phyloP scores from a whole-genome alignment of 2,888 invertebrate species.

The Tetragonisca angustula region DNA sequence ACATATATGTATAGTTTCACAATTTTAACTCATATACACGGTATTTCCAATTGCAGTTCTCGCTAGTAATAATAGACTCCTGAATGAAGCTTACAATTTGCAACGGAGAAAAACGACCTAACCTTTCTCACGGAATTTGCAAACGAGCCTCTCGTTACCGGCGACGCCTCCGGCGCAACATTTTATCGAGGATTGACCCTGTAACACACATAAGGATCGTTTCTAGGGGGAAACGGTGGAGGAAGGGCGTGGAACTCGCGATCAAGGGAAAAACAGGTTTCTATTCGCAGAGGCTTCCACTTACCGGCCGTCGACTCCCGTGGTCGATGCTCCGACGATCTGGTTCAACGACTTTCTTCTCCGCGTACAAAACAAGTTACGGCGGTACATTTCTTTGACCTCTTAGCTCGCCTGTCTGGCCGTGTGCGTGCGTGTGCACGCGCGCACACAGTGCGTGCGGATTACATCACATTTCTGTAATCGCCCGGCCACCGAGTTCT shows the following conservation, averaged over 20 bases:
- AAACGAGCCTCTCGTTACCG: constrained; percentile 15
- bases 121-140: constrained; percentile 9
- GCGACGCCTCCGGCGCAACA: constrained; percentile 25
- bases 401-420: background rate
- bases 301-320: constrained; percentile 59
- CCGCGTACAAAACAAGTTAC: constrained; percentile 31
- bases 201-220: constrained; percentile 47
- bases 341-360: constrained; percentile 70
- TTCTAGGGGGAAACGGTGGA: constrained; percentile 7
- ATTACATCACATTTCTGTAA: constrained; percentile 36
- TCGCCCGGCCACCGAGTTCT: constrained; percentile 6
- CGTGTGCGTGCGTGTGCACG: background rate
- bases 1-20: background rate
- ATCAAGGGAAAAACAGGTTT: constrained; percentile 66
- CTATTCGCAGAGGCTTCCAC: constrained; percentile 64
- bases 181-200: constrained; percentile 51
- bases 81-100: background rate
- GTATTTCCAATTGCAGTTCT: background rate
- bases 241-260: constrained; percentile 54
- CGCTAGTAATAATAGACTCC: background rate
- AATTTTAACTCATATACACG: background rate
- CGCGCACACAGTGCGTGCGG: constrained; percentile 6
- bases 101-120: background rate
- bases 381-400: constrained; percentile 42
- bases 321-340: constrained; percentile 66